Evolutionary conservation across 1,140 invertebrate species (phyloP).

Genomic region (Drosophila watanabei): DNA sequence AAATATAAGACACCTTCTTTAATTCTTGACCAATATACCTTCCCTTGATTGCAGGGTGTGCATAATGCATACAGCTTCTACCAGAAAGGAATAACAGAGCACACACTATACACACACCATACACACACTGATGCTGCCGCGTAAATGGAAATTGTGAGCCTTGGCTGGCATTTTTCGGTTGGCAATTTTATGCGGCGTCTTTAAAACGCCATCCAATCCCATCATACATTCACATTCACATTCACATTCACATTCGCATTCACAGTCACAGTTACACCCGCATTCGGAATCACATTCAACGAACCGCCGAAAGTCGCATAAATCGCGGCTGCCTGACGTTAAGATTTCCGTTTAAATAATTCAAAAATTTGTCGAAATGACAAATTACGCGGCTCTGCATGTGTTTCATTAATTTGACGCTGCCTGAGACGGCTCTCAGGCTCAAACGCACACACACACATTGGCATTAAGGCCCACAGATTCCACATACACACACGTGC

Average conservation of each 20-base stretch:
- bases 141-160: slow-evolving; percentile 54
- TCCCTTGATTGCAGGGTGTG: slow-evolving; percentile 27
- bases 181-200: slow-evolving; percentile 55
- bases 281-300: slow-evolving; percentile 35
- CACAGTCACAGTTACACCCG: slow-evolving; percentile 29
- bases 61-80: slow-evolving; percentile 47
- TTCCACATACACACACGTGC: slow-evolving; percentile 61
- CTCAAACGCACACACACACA: slow-evolving; percentile 6
- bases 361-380: slow-evolving; percentile 80
- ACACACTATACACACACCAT: slow-evolving; percentile 7
- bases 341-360: slow-evolving; percentile 81
- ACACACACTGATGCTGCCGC: slow-evolving; percentile 2
- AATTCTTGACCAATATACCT: neutral
- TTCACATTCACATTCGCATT: slow-evolving; percentile 27
- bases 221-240: slow-evolving; percentile 34
- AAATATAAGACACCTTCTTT: neutral
- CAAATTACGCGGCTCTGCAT: slow-evolving; percentile 76
- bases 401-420: slow-evolving; percentile 77
- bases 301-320: slow-evolving; percentile 41
- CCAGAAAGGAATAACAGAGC: slow-evolving; percentile 46
- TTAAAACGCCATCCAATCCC: slow-evolving; percentile 57
- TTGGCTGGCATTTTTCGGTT: slow-evolving; percentile 53
- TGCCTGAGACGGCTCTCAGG: slow-evolving; percentile 30
- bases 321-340: slow-evolving; percentile 61
- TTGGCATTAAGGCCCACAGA: slow-evolving; percentile 24